A percentile compares a stretch with the other conserved stretches of the same genome.
These are phyloP conservation scores for Drosophila setosimentum DNA, from an alignment of 2,888 invertebrate genomes.

Conservation along the genomic window DNA sequence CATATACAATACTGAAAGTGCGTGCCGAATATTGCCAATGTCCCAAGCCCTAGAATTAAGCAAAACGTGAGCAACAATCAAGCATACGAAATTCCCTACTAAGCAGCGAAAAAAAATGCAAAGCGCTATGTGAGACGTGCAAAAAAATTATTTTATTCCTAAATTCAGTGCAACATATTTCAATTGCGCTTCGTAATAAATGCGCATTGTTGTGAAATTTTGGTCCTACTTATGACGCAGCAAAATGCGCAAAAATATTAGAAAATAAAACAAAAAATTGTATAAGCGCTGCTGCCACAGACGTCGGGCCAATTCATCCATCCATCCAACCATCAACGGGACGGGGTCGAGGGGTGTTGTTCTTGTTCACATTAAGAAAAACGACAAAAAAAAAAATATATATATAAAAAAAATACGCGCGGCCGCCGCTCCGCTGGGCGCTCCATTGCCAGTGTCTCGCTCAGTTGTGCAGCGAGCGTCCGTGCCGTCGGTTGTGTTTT, in stretches of 20 bases:
- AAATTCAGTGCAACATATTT: constrained; percentile 36
- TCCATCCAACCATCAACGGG: constrained; percentile 31
- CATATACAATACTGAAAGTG: constrained; percentile 25
- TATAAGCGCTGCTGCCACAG: constrained; percentile 56
- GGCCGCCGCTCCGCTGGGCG: constrained; percentile 75
- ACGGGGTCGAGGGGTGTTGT: constrained; percentile 60
- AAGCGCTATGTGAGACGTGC: constrained; percentile 65
- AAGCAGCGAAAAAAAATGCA: constrained; percentile 44
- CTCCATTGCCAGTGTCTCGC: constrained; percentile 60
- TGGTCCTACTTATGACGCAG: constrained; percentile 38
- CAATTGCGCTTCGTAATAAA: constrained; percentile 19
- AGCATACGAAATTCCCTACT: constrained; percentile 26
- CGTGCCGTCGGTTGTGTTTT: constrained; percentile 72
- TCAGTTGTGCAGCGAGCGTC: constrained; percentile 79
- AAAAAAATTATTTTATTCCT: constrained; percentile 46
- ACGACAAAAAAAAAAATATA: not conserved
- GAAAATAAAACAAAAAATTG: constrained; percentile 64
- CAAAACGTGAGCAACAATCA: constrained; percentile 36
- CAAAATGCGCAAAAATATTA: constrained; percentile 43
- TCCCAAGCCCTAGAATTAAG: constrained; percentile 11
- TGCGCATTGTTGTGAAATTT: constrained; percentile 57
- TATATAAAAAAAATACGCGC: constrained; percentile 49
- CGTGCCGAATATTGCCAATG: constrained; percentile 25
- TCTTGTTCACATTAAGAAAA: constrained; percentile 57
- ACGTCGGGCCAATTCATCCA: constrained; percentile 52